Conservation (phyloP, 2,113 vertebrate genomes). For the Phaethornis superciliosus region DNA sequence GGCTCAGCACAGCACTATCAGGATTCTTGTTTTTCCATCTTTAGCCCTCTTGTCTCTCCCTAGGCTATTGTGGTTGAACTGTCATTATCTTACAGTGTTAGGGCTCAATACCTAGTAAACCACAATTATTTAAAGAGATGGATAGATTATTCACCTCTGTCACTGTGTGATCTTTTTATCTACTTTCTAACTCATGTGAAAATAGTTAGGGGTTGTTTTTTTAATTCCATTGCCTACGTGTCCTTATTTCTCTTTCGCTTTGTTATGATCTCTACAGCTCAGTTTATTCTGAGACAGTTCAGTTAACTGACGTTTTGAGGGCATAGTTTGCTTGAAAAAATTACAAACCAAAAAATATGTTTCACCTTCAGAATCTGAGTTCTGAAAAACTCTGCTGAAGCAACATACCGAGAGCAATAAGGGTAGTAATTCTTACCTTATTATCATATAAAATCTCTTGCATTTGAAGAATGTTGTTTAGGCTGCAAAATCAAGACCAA, state of each 20-base stretch:
- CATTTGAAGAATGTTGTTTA: not conserved
- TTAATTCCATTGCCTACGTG: not conserved
- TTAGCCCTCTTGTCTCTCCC: not conserved
- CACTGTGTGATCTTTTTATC: not conserved
- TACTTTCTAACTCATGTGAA: not conserved
- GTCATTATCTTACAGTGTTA: not conserved
- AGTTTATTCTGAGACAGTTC: slow-evolving; percentile 23
- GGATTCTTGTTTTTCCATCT: not conserved
- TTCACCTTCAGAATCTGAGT: not conserved
- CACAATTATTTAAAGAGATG: not conserved
- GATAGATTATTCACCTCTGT: not conserved
- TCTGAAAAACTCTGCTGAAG: slow-evolving; percentile 3
- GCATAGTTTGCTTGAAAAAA: slow-evolving; percentile 39
- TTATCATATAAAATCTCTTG: not conserved
- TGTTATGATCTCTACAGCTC: slow-evolving; percentile 2
- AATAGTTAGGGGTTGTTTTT: not conserved
- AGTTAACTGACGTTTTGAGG: slow-evolving; percentile 51
- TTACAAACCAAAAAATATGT: not conserved
- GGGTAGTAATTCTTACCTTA: not conserved
- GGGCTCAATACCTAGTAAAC: not conserved
- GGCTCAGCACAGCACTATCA: not conserved
- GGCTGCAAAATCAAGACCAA: not conserved
- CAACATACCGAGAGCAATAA: not conserved
- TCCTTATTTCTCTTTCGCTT: not conserved
- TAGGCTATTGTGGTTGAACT: not conserved